phyloP scores from a whole-genome alignment of 2,888 invertebrate species.

The Diachrysia chrysitis region DNA sequence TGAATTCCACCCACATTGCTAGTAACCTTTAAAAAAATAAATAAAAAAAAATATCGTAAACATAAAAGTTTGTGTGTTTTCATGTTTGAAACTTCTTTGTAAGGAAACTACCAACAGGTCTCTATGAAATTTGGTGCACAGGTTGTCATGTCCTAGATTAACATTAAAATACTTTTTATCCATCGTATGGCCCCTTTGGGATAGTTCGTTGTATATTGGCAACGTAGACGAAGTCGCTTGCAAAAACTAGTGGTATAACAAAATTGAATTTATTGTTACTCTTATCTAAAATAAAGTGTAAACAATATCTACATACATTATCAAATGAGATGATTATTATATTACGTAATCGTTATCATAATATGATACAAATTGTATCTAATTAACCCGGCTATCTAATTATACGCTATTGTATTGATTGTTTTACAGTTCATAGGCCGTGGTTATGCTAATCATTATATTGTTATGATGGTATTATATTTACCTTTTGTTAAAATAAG shows the following conservation, averaged over 20 bases:
- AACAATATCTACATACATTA: too few relatives aligned
- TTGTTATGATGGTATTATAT: too few relatives aligned
- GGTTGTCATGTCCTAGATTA: not conserved
- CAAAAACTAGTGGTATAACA: not conserved
- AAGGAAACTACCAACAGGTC: not conserved
- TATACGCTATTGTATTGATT: conserved; percentile 22
- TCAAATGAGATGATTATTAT: not conserved
- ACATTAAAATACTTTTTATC: too few relatives aligned
- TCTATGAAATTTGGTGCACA: not conserved
- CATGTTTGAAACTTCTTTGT: not conserved
- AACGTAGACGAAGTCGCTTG: too few relatives aligned
- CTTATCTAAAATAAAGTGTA: not conserved
- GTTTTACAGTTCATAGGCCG: conserved; percentile 33
- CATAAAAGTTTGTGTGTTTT: too few relatives aligned
- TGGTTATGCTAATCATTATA: conserved; percentile 32
- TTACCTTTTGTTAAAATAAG: too few relatives aligned
- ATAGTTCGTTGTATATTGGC: too few relatives aligned
- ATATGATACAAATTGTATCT: conserved; percentile 9
- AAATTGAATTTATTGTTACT: not conserved
- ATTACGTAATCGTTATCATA: not conserved
- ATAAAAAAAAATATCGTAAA: too few relatives aligned
- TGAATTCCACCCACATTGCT: too few relatives aligned
- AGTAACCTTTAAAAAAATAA: too few relatives aligned
- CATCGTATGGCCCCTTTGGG: too few relatives aligned
- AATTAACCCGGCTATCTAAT: conserved; percentile 30